Evolutionary conservation across 2,888 invertebrate genomes (phyloP), one percentile per base, ranked within the genome.

Genomic region (Syrphus vitripennis): DNA sequence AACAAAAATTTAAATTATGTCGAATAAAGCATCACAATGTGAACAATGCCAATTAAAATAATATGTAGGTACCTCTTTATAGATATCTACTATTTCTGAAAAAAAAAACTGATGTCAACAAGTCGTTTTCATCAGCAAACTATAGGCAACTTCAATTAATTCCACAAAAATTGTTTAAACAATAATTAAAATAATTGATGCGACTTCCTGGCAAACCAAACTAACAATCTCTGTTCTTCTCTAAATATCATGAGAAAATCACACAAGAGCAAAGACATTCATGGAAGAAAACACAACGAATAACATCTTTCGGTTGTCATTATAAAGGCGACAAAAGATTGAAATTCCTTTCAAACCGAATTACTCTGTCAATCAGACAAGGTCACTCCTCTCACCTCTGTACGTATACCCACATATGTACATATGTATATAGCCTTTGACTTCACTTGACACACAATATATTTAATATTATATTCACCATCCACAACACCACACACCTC

Each of bases 311-410:
- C 10, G 55, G 37, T 65, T 61, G 21, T 77, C 70, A 50, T 71
- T 65, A n/a, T n/a, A 70, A 57, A 29, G 65, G 69, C 57, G 57
- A 69, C 72, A 78, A 78, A 78, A 78, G 69, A 74, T 78, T 34
- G 42, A 79, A 79, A 83, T 75, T 74, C 72, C 61, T 55, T 83
- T 78, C 63, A 57, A 34, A 42, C 48, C 40, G 48, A 71, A 72
- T 71, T 42, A 77, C 71, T 67, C 79, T 71, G 80, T 83, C 83
- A 79, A 80, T 83, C 70, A 83, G 65, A 42, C 79, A 83, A 83
- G 83, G 79, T 83, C 83, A 83, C 75, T 75, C 65, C 79, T 50
- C 65, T 75, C 70, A 79, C 69, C 69, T 70, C 81, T 19, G n/a
- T n/a, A 16, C 12, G 42, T 57, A 34, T n/a, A 48, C 31, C 21